phyloP scores from a whole-genome alignment of 2,113 vertebrate species.

The Ptilonorhynchus violaceus region DNA sequence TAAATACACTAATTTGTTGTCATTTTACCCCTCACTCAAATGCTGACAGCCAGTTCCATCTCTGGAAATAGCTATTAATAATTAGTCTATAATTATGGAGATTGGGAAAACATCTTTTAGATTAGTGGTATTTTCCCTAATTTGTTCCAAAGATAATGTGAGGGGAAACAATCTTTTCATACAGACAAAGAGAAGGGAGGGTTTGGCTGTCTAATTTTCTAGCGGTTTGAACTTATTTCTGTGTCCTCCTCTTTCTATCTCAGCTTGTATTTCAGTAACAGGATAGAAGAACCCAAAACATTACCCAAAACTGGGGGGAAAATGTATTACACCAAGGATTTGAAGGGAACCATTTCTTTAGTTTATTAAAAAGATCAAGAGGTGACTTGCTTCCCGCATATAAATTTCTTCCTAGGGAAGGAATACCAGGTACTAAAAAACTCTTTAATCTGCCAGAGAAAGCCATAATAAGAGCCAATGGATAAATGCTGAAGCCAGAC shows the following conservation, averaged over 20 bases:
- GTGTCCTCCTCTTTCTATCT: not conserved
- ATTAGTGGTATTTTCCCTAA: not conserved
- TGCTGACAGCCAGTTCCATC: not conserved
- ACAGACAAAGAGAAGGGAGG: not conserved
- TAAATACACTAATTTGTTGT: not conserved
- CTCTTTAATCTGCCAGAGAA: not conserved
- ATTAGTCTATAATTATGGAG: not conserved
- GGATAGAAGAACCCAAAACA: not conserved
- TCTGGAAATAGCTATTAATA: not conserved
- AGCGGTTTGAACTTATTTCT: not conserved
- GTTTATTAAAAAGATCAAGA: constrained; percentile 12
- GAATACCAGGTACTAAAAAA: not conserved
- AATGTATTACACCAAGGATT: not conserved
- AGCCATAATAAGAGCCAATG: not conserved
- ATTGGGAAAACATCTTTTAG: not conserved
- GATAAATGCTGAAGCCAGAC: constrained; percentile 3
- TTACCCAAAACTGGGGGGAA: not conserved
- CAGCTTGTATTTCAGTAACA: not conserved
- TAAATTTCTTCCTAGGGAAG: not conserved
- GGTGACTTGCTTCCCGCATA: not conserved
- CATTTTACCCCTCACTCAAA: not conserved
- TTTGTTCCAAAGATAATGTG: not conserved
- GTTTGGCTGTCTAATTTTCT: constrained; percentile 10
- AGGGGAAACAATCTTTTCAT: not conserved
- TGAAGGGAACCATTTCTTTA: not conserved